Evolutionary conservation across 2,113 vertebrate genomes (phyloP).

Genomic region (Anser cygnoides): DNA sequence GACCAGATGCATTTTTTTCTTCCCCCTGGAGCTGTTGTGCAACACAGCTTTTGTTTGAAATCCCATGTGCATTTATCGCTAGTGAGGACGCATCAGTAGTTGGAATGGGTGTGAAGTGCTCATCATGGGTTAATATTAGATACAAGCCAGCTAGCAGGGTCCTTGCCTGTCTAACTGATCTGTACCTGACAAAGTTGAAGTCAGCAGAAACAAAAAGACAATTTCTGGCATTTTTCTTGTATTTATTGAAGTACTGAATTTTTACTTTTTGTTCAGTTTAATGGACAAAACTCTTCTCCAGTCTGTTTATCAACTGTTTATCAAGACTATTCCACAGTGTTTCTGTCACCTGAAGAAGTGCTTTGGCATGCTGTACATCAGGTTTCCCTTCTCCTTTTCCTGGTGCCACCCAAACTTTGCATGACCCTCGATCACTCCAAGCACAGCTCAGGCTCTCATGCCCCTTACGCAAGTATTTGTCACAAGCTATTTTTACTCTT

Average conservation of each 20-base stretch:
- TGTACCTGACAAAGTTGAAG: neutral
- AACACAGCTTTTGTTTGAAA: neutral
- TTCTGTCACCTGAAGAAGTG: neutral
- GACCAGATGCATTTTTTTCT: neutral
- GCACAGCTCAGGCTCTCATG: neutral
- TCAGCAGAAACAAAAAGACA: neutral
- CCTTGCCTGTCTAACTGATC: neutral
- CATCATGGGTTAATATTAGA: accelerated
- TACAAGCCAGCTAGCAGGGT: neutral
- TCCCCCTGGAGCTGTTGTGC: neutral
- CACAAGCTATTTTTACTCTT: neutral
- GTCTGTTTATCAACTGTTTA: neutral
- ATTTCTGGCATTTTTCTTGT: neutral
- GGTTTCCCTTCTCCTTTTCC: neutral
- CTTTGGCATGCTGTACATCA: neutral
- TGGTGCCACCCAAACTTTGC: neutral
- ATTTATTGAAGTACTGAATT: neutral
- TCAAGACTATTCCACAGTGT: neutral
- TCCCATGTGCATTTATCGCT: accelerated
- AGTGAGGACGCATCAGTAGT: no score
- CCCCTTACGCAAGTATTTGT: neutral
- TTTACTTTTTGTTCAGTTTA: neutral
- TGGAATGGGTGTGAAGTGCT: neutral
- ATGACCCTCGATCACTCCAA: accelerated
- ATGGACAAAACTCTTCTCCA: neutral